phyloP scores from a whole-genome alignment of 2,797 vertebrate species.

The Pseudochirops corinnae region DNA sequence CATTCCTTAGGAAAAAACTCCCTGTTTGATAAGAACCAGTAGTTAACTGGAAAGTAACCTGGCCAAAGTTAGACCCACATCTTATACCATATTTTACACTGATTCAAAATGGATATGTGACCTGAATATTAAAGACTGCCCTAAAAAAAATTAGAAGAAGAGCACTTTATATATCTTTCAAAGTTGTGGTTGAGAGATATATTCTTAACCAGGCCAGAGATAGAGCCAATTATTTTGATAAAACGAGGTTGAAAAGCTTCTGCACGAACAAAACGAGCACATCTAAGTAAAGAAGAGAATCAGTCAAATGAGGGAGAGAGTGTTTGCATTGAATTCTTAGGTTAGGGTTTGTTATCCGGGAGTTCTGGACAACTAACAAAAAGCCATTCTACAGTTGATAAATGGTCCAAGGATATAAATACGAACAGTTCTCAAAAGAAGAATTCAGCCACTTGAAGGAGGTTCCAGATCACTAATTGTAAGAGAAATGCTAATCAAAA shows the following conservation, averaged over 20 bases:
- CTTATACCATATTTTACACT: not conserved
- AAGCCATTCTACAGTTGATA: not conserved
- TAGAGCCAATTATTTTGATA: not conserved
- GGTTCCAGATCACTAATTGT: not conserved
- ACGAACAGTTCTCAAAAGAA: not conserved
- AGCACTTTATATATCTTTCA: not conserved
- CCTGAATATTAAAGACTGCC: not conserved
- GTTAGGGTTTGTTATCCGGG: not conserved
- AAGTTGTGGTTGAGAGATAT: not conserved
- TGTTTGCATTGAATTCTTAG: not conserved
- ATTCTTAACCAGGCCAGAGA: not conserved
- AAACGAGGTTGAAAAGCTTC: not conserved
- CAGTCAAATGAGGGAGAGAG: not conserved
- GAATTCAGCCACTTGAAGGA: not conserved
- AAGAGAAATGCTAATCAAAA: not conserved
- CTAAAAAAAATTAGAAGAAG: too few relatives aligned
- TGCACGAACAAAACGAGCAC: not conserved
- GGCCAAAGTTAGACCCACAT: not conserved
- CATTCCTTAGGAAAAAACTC: not conserved
- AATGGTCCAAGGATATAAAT: not conserved
- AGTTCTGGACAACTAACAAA: not conserved
- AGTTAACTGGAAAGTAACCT: not conserved
- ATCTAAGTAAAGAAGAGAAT: not conserved
- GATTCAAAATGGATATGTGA: not conserved
- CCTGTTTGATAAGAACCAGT: not conserved